A percentile compares a stretch with the other conserved stretches of the same genome.
phyloP scores from a whole-genome alignment of 2,113 vertebrate genomes.

The Anas platyrhynchos region DNA sequence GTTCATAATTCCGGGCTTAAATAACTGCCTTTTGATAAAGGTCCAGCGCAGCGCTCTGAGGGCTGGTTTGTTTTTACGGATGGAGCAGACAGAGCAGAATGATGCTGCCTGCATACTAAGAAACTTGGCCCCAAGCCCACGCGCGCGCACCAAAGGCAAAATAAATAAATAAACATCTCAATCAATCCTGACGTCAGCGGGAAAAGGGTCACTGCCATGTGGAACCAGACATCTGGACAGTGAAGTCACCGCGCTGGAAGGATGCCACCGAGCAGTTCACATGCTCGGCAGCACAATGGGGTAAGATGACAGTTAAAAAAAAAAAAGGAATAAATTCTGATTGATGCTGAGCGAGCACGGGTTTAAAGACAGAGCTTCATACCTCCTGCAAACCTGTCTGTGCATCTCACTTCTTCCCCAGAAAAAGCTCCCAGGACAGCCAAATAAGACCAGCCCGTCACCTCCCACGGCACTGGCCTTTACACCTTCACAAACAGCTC shows the following conservation, averaged over 20 bases:
- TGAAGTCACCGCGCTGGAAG: slow-evolving; percentile 57
- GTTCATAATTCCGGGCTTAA: slow-evolving; percentile 51
- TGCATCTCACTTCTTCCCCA: neutral
- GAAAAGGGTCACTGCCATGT: slow-evolving; percentile 52
- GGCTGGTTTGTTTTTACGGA: slow-evolving; percentile 37
- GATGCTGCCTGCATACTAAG: slow-evolving; percentile 53
- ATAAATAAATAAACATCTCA: slow-evolving; percentile 57
- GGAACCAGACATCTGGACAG: slow-evolving; percentile 57
- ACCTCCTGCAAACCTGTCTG: neutral
- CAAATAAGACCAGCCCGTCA: neutral
- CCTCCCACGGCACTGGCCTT: neutral
- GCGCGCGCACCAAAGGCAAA: neutral
- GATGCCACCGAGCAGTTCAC: slow-evolving; percentile 3
- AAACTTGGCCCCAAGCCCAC: neutral
- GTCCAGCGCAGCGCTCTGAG: slow-evolving; percentile 30
- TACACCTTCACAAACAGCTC: neutral
- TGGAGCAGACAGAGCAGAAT: slow-evolving; percentile 50
- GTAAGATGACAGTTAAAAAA: neutral
- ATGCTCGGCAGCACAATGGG: slow-evolving; percentile 16
- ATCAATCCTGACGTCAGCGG: slow-evolving; percentile 26
- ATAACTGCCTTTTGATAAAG: slow-evolving; percentile 51
- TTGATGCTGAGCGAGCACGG: neutral
- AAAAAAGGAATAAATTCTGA: neutral
- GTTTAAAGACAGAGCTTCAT: neutral
- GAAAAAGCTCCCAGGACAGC: neutral